Base-by-base conservation (phyloP, 2,797 vertebrate genomes). In the Scleropages formosus region DNA sequence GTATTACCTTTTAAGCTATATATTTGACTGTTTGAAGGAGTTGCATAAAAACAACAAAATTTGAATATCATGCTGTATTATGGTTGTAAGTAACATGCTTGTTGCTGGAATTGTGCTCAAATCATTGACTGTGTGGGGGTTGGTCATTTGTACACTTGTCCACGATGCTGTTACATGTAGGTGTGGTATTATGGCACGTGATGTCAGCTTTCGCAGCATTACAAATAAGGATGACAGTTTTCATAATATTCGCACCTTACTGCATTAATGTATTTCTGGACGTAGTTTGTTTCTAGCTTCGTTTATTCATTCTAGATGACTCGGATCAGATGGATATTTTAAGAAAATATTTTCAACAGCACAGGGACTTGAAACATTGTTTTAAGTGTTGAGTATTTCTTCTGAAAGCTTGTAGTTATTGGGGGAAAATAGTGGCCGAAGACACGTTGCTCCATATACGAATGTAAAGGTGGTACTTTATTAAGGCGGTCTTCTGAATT, bases 391-490 rank as follows among this genome's bases (percentile, higher is more conserved):
- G 22, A 49, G 39, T 69, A 51, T 70, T 69, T 69, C 13, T 69
- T 49, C 69, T 13, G 13, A 69, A 13, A 27, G 49, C 47, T 53
- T 15, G 47, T 49, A 70, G 24, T 15, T 53, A 20, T 27, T 11
- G 47, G 20, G 24, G 16, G 39, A 31, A 39, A 39, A 39, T 39
- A 39, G 6, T 39, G n/a, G n/a, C n/a, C 26, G 49, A 70, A 56
- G 68, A 27, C 20, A 22, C 22, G 9, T 24, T 70, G 47, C 20
- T 70, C 53, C 51, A 18, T 46, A 46, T 70, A 46, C 56, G 68
- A 70, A 70, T 70, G 68, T 70, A 56, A 24, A 24, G 16, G 13
- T n/a, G 68, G 68, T 70, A 70, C 68, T 56, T 69, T 53, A 53
- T 24, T 70, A 10, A 24, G 67, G 69, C 47, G 56, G 68, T 56